phyloP scores from a whole-genome alignment of 2,888 invertebrate genomes.

The Drosophila macrospina region DNA sequence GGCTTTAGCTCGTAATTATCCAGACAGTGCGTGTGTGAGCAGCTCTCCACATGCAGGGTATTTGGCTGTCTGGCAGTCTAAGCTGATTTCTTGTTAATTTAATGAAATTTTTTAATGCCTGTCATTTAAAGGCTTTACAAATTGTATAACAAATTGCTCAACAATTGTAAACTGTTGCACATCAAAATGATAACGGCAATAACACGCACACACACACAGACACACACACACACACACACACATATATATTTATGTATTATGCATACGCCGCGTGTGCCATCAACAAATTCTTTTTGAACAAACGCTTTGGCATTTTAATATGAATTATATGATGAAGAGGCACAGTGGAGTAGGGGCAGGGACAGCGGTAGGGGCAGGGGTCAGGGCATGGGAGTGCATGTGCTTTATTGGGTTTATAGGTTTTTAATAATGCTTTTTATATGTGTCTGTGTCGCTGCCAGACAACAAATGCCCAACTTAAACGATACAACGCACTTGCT shows the following conservation, averaged over 20 bases:
- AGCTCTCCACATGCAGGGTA: conserved; percentile 7
- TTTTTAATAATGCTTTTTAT: conserved; percentile 76
- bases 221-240: conserved; percentile 10
- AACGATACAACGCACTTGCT: conserved; percentile 7
- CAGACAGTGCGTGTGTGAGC: neutral
- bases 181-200: conserved; percentile 66
- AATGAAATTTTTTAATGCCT: conserved; percentile 64
- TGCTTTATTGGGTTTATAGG: conserved; percentile 54
- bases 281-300: conserved; percentile 28
- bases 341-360: neutral
- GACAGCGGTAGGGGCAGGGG: too few species aligned
- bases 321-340: too few species aligned
- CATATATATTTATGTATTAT: conserved; percentile 57
- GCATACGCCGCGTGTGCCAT: conserved; percentile 45
- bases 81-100: conserved; percentile 37
- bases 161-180: conserved; percentile 73
- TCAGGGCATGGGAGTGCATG: neutral
- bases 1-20: neutral
- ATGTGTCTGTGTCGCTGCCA: conserved; percentile 35
- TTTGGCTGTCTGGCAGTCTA: conserved; percentile 1
- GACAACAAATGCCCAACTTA: conserved; percentile 38
- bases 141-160: conserved; percentile 48
- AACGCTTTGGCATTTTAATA: conserved; percentile 70
- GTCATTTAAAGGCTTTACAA: conserved; percentile 46
- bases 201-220: conserved; percentile 19